These are phyloP conservation scores for Parnassius apollo DNA, from an alignment of 2,888 invertebrate genomes.

Conservation along the genomic window DNA sequence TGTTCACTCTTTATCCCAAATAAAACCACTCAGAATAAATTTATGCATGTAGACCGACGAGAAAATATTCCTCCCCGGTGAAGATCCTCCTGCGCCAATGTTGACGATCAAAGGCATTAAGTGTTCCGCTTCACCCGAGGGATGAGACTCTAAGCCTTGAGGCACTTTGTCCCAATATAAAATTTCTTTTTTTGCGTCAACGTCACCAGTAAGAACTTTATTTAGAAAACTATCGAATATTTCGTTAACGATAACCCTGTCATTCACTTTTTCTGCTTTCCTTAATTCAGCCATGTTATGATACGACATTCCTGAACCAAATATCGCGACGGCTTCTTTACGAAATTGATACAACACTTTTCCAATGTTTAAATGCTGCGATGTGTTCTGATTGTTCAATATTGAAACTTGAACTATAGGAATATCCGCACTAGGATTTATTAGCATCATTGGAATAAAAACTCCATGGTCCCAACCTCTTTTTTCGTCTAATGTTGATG, in stretches of 20 bases:
- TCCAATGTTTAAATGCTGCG: constrained; percentile 64
- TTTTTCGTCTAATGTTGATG: constrained; percentile 59
- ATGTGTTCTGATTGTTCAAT: constrained; percentile 57
- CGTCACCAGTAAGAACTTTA: constrained; percentile 57
- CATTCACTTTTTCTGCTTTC: constrained; percentile 34
- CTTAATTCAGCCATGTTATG: constrained; percentile 72
- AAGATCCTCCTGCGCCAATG: constrained; percentile 65
- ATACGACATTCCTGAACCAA: constrained; percentile 74
- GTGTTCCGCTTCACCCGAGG: constrained; percentile 64
- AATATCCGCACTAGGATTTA: constrained; percentile 65
- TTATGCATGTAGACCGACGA: constrained; percentile 38
- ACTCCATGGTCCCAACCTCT: constrained; percentile 78
- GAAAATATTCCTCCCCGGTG: constrained; percentile 48
- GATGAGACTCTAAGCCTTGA: constrained; percentile 65
- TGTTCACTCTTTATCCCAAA: constrained; percentile 38
- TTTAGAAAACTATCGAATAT: constrained; percentile 67
- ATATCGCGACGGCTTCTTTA: constrained; percentile 64
- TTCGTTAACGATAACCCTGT: constrained; percentile 52
- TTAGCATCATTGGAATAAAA: constrained; percentile 74
- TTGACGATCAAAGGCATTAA: constrained; percentile 70
- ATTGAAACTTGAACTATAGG: constrained; percentile 72
- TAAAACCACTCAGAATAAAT: constrained; percentile 46
- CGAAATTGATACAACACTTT: constrained; percentile 57
- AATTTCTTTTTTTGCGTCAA: constrained; percentile 48
- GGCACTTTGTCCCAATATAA: constrained; percentile 55